phyloP scores from a whole-genome alignment of 2,113 vertebrate species.

The Lepisosteus oculatus region DNA sequence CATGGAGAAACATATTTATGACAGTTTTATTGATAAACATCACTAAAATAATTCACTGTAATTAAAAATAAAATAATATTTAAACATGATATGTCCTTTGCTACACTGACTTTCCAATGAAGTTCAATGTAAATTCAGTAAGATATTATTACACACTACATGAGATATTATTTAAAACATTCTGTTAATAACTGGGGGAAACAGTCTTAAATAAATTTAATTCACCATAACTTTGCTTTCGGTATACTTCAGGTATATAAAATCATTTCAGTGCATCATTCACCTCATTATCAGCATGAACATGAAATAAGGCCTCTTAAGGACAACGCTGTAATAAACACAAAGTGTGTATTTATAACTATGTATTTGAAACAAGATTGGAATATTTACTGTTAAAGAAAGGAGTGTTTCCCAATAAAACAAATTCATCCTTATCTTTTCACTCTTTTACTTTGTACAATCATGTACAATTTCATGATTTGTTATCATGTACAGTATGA shows the following conservation, averaged over 20 bases:
- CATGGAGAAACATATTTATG: too few relatives aligned
- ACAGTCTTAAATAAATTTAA: slow-evolving; percentile 44
- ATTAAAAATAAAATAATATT: too few relatives aligned
- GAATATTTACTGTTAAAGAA: slow-evolving; percentile 38
- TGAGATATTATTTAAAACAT: background rate
- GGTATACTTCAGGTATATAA: slow-evolving; percentile 58
- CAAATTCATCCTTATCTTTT: slow-evolving; percentile 27
- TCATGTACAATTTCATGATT: too few relatives aligned
- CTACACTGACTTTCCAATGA: too few relatives aligned
- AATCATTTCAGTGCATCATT: slow-evolving; percentile 49
- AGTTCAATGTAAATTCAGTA: too few relatives aligned
- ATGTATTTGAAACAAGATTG: slow-evolving; percentile 43
- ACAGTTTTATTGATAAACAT: too few relatives aligned
- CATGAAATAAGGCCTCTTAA: slow-evolving; percentile 62
- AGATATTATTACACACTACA: background rate
- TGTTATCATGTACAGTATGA: too few relatives aligned
- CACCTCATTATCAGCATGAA: slow-evolving; percentile 64
- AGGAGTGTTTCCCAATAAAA: slow-evolving; percentile 36
- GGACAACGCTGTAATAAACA: slow-evolving; percentile 57
- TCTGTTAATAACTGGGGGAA: slow-evolving; percentile 19
- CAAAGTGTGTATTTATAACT: slow-evolving; percentile 37
- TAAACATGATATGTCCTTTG: too few relatives aligned
- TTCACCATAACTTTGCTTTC: slow-evolving; percentile 46
- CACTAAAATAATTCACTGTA: background rate
- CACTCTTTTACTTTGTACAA: background rate